These are phyloP conservation scores for Drosophila auraria DNA, from an alignment of 1,140 invertebrate genomes.

Conservation along the genomic window DNA sequence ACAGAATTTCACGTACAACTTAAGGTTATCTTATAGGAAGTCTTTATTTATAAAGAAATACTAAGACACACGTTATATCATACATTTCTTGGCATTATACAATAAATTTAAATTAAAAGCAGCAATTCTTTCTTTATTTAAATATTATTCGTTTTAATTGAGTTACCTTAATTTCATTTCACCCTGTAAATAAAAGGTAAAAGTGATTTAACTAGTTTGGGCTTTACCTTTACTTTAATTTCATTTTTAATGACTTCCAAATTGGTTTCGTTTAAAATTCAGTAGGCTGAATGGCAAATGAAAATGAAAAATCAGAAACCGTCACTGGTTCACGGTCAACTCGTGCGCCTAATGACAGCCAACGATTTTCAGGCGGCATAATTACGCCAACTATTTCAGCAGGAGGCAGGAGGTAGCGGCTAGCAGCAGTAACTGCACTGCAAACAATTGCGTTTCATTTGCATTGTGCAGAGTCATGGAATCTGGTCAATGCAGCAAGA, in stretches of 20 bases:
- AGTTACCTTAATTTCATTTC: background rate
- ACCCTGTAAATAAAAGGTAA: background rate
- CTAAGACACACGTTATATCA: no score
- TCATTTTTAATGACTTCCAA: constrained; percentile 46
- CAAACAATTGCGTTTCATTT: constrained; percentile 50
- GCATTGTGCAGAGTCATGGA: constrained; percentile 73
- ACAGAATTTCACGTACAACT: background rate
- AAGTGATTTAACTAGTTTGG: background rate
- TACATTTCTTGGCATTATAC: no score
- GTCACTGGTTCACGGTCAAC: constrained; percentile 79
- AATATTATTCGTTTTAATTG: no score
- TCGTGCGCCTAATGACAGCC: constrained; percentile 74
- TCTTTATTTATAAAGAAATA: no score
- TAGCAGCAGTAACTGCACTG: constrained; percentile 19
- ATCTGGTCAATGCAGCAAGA: constrained; percentile 67
- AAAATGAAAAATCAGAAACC: constrained; percentile 38
- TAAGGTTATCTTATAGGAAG: no score
- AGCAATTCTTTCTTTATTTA: no score
- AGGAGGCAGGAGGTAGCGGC: background rate
- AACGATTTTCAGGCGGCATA: constrained; percentile 61
- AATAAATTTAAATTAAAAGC: no score
- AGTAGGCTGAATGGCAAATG: constrained; percentile 22
- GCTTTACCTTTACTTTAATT: background rate
- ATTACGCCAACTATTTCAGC: constrained; percentile 50
- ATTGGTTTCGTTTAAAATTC: constrained; percentile 33